Conservation (phyloP, 2,797 vertebrate species). For the Merluccius polli region DNA sequence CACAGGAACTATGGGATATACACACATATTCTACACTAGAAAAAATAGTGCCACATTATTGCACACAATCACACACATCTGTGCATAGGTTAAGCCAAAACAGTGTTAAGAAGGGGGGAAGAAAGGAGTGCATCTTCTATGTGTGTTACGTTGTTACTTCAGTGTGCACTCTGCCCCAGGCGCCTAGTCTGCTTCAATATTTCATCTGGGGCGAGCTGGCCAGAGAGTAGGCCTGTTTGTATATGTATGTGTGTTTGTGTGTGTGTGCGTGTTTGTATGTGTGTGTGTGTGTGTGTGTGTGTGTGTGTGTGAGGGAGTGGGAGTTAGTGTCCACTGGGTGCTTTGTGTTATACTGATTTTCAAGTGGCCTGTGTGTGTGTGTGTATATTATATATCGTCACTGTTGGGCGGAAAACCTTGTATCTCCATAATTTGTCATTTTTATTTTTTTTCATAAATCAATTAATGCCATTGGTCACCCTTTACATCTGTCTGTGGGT, state of each 20-base stretch:
- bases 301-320: background rate
- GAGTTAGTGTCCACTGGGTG: background rate
- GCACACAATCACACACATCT: background rate
- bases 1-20: background rate
- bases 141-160: slow-evolving; percentile 20
- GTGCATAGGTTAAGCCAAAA: background rate
- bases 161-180: slow-evolving; percentile 36
- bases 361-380: background rate
- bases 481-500: too few relatives aligned
- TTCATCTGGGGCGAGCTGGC: slow-evolving; percentile 37
- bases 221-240: slow-evolving; percentile 13
- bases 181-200: slow-evolving; percentile 53
- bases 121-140: background rate
- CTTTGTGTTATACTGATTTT: too few relatives aligned
- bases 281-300: slow-evolving; percentile 1
- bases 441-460: too few relatives aligned
- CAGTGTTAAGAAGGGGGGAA: too few relatives aligned
- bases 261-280: background rate
- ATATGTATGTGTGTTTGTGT: background rate
- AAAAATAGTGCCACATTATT: background rate
- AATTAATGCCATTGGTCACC: too few relatives aligned
- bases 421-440: too few relatives aligned
- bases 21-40: background rate
- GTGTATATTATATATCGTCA: too few relatives aligned
- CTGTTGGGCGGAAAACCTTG: too few relatives aligned